Evolutionary conservation across 1,140 invertebrate species (phyloP).

Genomic region (Matsumurasca onukii): DNA sequence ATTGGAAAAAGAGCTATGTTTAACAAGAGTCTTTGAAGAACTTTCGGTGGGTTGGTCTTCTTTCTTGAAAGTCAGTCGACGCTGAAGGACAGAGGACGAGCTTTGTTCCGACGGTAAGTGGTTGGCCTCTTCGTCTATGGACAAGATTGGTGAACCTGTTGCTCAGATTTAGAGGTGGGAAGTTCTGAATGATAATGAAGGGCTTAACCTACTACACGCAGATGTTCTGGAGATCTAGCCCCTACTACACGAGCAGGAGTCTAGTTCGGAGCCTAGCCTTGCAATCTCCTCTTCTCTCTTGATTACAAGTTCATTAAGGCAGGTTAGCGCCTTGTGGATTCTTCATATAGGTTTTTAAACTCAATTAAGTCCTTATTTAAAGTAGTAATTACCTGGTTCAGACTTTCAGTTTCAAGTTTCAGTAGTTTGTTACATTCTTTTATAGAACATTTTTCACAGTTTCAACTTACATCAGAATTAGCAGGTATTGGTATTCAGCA

Average conservation of each 20-base stretch:
- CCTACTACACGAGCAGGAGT: neutral
- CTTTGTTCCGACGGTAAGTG: neutral
- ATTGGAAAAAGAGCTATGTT: neutral
- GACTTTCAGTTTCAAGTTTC: neutral
- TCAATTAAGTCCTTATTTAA: neutral
- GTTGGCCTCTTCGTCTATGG: neutral
- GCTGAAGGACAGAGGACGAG: no score
- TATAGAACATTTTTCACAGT: neutral
- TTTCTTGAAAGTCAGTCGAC: neutral
- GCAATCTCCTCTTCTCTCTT: neutral
- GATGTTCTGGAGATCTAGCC: neutral
- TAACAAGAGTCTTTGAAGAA: neutral
- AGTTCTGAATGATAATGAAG: neutral
- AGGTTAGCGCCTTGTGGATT: neutral
- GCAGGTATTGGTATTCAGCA: neutral
- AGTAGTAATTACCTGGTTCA: neutral
- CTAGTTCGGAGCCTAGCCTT: neutral
- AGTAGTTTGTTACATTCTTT: neutral
- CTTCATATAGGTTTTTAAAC: neutral
- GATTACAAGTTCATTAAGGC: neutral
- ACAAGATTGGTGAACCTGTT: neutral
- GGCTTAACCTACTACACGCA: neutral
- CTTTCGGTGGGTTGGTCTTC: neutral
- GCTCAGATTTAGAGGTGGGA: neutral
- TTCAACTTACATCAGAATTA: neutral